These are phyloP conservation scores for Hestina assimilis DNA, from an alignment of 1,140 invertebrate species.

Conservation along the genomic window DNA sequence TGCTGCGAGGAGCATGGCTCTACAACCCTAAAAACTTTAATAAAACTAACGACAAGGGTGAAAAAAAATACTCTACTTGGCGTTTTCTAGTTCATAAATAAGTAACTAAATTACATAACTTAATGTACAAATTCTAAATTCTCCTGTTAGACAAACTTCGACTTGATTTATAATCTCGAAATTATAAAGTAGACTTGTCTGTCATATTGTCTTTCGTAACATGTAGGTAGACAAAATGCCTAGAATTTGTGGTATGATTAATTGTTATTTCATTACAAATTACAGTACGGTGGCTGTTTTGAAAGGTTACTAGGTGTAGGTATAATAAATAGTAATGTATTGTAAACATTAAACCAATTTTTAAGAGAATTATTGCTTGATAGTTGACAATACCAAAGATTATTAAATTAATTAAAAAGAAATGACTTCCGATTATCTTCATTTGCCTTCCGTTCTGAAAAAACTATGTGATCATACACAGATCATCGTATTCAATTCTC, in stretches of 20 bases:
- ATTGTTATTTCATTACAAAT: slow-evolving; percentile 34
- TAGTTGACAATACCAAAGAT: too few relatives aligned
- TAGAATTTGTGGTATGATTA: slow-evolving; percentile 15
- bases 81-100: too few relatives aligned
- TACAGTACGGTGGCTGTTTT: slow-evolving; percentile 30
- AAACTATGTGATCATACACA: too few relatives aligned
- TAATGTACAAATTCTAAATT: slow-evolving; percentile 1
- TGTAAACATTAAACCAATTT: slow-evolving; percentile 34
- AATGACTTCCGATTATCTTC: too few relatives aligned
- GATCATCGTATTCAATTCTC: too few relatives aligned
- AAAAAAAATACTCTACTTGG: too few relatives aligned
- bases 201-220: slow-evolving; percentile 10
- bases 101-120: not conserved
- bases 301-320: slow-evolving; percentile 22
- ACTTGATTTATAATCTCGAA: slow-evolving; percentile 7
- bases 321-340: slow-evolving; percentile 28
- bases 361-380: slow-evolving; percentile 30
- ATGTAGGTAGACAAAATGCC: slow-evolving; percentile 16
- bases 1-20: too few relatives aligned
- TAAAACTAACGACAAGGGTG: too few relatives aligned
- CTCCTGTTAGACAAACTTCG: not conserved
- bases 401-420: too few relatives aligned
- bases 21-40: too few relatives aligned
- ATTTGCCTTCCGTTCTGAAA: too few relatives aligned
- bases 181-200: slow-evolving; percentile 7